A percentile compares a stretch with the other conserved stretches of the same genome.
Evolutionary conservation across 2,797 vertebrate genomes (phyloP).

Genomic region (Argentina silus): DNA sequence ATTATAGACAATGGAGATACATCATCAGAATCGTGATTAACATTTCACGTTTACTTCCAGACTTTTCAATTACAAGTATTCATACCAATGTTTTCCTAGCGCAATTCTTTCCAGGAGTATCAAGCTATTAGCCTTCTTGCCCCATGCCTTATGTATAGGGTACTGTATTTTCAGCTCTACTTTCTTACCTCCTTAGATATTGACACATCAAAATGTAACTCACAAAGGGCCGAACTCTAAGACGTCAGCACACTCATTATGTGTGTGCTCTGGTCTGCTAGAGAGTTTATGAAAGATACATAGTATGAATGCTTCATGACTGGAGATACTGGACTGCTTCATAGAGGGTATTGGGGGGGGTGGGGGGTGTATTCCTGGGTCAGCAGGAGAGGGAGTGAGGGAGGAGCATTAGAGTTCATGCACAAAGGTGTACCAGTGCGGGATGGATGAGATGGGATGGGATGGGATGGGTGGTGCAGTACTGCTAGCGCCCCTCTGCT

Average conservation of each 20-base stretch:
- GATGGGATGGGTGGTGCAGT: slow-evolving; percentile 78
- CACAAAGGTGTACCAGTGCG: slow-evolving; percentile 68
- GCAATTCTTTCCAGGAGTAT: no score
- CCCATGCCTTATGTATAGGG: no score
- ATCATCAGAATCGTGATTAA: no score
- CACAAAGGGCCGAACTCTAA: no score
- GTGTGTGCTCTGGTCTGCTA: neutral
- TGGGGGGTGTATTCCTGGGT: neutral
- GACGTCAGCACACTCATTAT: neutral
- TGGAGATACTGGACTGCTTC: neutral
- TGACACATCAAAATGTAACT: no score
- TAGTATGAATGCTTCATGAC: neutral
- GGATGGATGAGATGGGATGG: slow-evolving; percentile 52
- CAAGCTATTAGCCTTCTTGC: no score
- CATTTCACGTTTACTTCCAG: no score
- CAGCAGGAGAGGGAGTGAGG: slow-evolving; percentile 3
- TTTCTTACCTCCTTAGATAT: no score
- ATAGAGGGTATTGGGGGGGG: no score
- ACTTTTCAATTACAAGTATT: no score
- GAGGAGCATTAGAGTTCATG: slow-evolving; percentile 39
- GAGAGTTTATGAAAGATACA: neutral
- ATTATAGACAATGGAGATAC: neutral
- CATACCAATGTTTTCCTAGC: no score
- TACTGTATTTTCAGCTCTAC: no score
- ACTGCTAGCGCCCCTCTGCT: slow-evolving; percentile 64